Percentiles rank a stretch among this genome's conserved stretches.
Conservation (phyloP, 2,113 vertebrate species). For the Heterochromis multidens region DNA sequence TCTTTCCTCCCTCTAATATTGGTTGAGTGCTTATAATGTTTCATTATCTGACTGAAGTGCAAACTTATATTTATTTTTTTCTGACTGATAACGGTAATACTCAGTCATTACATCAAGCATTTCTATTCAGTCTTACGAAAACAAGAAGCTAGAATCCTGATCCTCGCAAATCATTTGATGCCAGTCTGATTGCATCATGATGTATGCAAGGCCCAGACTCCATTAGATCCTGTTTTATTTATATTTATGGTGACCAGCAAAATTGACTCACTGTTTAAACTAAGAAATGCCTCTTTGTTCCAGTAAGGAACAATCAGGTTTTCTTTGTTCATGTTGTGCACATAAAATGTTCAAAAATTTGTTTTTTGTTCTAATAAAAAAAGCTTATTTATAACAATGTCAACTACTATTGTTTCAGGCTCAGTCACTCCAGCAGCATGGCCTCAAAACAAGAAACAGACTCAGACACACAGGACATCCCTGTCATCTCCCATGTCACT, state of each 20-base stretch:
- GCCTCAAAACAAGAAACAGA: slow-evolving; percentile 93
- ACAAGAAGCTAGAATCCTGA: neutral
- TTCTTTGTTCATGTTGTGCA: neutral
- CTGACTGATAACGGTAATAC: neutral
- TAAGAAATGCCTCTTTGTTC: neutral
- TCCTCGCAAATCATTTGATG: neutral
- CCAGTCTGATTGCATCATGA: neutral
- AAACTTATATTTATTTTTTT: slow-evolving; percentile 1
- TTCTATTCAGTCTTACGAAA: neutral
- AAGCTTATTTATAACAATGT: neutral
- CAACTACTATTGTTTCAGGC: slow-evolving; percentile 71
- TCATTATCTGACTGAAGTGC: neutral
- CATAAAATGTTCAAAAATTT: neutral
- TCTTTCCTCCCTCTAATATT: neutral
- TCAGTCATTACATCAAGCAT: neutral
- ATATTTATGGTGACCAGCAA: neutral
- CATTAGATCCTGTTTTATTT: slow-evolving; percentile 2
- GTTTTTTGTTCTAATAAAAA: neutral
- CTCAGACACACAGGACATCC: slow-evolving; percentile 87
- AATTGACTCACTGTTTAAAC: neutral
- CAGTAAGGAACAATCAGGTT: neutral
- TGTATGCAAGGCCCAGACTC: neutral
- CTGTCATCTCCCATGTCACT: slow-evolving; percentile 78
- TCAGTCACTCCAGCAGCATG: slow-evolving; percentile 91
- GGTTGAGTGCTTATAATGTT: neutral